phyloP scores from a whole-genome alignment of 2,797 vertebrate species.

The Cirrhinus mrigala region DNA sequence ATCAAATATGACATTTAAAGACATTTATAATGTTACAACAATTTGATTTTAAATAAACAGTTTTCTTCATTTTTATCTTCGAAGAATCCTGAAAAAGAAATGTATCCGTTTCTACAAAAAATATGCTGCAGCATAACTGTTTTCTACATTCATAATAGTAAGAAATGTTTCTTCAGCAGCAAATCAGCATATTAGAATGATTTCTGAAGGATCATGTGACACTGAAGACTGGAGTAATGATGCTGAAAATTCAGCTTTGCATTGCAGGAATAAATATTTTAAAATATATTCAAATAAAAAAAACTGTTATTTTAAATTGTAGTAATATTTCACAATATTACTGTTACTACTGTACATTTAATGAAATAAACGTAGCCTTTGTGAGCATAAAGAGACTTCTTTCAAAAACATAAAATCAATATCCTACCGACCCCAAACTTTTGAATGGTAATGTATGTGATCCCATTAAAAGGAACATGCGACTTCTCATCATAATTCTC shows the following conservation, averaged over 20 bases:
- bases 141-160: background rate
- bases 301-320: background rate
- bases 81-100: background rate
- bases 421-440: background rate
- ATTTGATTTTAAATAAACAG: background rate
- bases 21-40: background rate
- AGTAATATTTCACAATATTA: background rate
- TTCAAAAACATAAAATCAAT: background rate
- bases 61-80: no score
- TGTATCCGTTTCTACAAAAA: background rate
- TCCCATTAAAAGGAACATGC: background rate
- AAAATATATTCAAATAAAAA: background rate
- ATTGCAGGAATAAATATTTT: background rate
- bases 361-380: background rate
- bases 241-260: background rate
- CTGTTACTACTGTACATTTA: background rate
- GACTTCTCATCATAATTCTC: background rate
- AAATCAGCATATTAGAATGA: background rate
- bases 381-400: background rate
- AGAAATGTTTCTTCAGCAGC: background rate
- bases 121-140: background rate
- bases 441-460: background rate
- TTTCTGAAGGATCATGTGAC: constrained; percentile 7
- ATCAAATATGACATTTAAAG: background rate
- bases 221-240: background rate